Evolutionary conservation across 2,113 vertebrate species (phyloP), one percentile per base, ranked within the genome.

Genomic region (Rhabdornis inornatus): DNA sequence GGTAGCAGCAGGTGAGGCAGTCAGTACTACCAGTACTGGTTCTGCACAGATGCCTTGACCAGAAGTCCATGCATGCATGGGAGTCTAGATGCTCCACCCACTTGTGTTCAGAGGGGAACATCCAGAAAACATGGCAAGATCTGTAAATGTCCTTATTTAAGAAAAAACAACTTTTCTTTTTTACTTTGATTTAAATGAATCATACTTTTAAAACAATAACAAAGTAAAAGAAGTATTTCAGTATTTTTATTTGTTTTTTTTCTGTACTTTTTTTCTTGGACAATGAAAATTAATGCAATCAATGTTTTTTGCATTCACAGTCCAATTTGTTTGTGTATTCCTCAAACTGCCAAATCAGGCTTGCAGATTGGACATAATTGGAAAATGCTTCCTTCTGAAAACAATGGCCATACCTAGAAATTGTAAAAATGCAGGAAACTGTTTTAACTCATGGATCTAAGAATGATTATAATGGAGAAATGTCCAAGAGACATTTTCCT

Each of bases 1-100:
- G 35, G 23, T 7, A 69, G 49, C 40, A 89, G 64, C 33, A 61
- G 55, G 8, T 61, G 33, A 60, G 28, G 12, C 63, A 60, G 33
- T 28, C 56, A 68, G 45, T 35, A 23, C 12, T 6, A 33, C 18
- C 9, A 9, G 22, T 15, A 23, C 27, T 11, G 15, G 12, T 10
- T 37, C 31, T 59, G 74, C 72, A 53, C 45, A 77, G 45, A 27
- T 33, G 57, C 28, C 74, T 69, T 45, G 33, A 28, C 23, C 45
- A 69, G 53, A 10, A 83, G 25, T 37, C 40, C 45, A 52, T 0
- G 0, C 12, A 21, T 3, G 4, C 31, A 59, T 2, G 17, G 16
- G 22, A 88, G 23, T 53, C 57, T 23, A 30, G 30, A 37, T 33
- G 40, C 23, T 81, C 37, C 22, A 53, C 22, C 28, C 45, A 57